Percentiles rank a stretch among this genome's conserved stretches.
phyloP scores from a whole-genome alignment of 2,113 vertebrate species.

The Heliornis fulica region DNA sequence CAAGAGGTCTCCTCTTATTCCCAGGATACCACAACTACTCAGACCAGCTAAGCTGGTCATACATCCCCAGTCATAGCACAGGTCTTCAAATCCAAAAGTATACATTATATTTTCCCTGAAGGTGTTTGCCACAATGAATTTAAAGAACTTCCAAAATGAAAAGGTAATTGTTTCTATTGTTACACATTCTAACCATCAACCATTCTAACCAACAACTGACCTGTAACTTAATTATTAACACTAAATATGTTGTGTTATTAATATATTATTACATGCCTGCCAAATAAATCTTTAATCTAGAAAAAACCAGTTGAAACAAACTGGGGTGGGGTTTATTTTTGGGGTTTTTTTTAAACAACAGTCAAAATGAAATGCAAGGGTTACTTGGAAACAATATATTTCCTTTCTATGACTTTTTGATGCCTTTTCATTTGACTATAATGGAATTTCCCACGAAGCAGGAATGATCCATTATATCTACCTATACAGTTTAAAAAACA shows the following conservation, averaged over 20 bases:
- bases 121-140: not conserved
- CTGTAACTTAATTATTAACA: not conserved
- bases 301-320: not conserved
- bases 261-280: not conserved
- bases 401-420: not conserved
- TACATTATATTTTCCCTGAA: not conserved
- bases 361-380: not conserved
- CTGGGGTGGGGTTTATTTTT: accelerated
- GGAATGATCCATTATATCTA: not conserved
- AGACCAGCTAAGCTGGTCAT: too few species aligned
- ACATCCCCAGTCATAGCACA: not conserved
- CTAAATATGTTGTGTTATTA: not conserved
- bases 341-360: not conserved
- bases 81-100: not conserved
- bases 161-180: not conserved
- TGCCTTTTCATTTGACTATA: not conserved
- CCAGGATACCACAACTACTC: not conserved
- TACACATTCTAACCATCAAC: not conserved
- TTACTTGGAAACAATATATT: not conserved
- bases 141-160: not conserved
- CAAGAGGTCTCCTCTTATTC: not conserved
- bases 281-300: not conserved
- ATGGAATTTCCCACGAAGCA: not conserved
- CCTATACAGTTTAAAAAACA: not conserved
- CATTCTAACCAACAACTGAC: not conserved